A percentile compares a stretch with the other conserved stretches of the same genome.
Evolutionary conservation across 2,888 invertebrate species (phyloP).

Genomic region (Poecilus cupreus): DNA sequence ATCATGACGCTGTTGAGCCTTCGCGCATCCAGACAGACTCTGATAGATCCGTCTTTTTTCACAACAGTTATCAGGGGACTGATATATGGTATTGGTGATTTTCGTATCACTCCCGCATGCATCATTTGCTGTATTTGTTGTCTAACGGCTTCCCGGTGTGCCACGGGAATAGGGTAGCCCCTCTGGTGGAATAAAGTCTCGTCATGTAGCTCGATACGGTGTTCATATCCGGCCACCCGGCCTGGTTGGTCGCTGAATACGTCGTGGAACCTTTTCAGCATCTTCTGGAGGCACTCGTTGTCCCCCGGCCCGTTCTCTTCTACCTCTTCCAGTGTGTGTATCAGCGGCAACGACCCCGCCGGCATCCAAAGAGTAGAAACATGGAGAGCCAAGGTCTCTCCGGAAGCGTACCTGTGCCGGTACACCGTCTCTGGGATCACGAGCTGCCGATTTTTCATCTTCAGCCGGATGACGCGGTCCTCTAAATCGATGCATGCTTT

Average conservation of each 20-base stretch:
- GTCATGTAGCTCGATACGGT: background rate
- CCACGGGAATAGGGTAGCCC: background rate
- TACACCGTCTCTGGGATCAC: background rate
- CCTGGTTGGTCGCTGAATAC: conserved; percentile 12
- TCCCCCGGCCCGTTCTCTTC: background rate
- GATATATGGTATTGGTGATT: conserved; percentile 56
- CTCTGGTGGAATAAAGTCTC: background rate
- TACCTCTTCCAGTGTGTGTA: no score
- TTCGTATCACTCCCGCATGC: conserved; percentile 41
- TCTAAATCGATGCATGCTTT: background rate
- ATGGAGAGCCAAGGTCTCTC: background rate
- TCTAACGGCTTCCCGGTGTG: background rate
- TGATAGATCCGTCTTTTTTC: conserved; percentile 59
- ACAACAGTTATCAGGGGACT: conserved; percentile 57
- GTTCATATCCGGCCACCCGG: background rate
- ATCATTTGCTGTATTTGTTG: conserved; percentile 53
- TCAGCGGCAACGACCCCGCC: no score
- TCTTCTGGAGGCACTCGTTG: background rate
- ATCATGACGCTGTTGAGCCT: conserved; percentile 59
- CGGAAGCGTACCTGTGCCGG: background rate
- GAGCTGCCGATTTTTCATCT: background rate
- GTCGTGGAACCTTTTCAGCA: background rate
- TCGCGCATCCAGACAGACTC: conserved; percentile 61
- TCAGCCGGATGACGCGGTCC: background rate
- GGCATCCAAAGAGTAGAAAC: background rate